Base-by-base conservation (phyloP, 2,113 vertebrate species). In the Corythaixoides concolor region DNA sequence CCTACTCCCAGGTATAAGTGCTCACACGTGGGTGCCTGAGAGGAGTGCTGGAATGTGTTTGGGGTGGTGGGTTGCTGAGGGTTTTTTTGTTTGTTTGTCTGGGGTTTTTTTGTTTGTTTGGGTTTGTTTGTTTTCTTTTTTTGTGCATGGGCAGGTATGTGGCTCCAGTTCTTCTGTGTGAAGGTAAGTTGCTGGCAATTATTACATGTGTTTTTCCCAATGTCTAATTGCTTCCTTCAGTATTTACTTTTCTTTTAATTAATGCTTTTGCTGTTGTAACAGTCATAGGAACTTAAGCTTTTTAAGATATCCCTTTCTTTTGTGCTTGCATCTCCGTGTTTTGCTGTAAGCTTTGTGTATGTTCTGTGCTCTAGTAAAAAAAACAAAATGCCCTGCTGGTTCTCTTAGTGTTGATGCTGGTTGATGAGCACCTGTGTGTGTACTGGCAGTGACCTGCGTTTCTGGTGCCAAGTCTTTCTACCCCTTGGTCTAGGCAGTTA, bases 11-110 rank as follows among this genome's bases (percentile, higher is more conserved):
- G 43, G 5, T 13, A 17, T 83, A 81, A 89, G 64, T 16, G 2
- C 52, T 70, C 3, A 2, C 49, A 53, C 0, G 0, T 49, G 76
- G 9, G 47, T 27, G 12, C 9, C 5, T 32, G 23, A 26, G 14
- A 14, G 3, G 14, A 3, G 2, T 32, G 16, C 9, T 60, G 35
- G 47, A 37, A 9, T 14, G 5, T 22, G 55, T 27, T 33, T 39
- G 23, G 8, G 11, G 19, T 13, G 30, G 15, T 3, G 6, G 12
- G 5, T 30, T 69, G 5, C 8, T 74, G 73, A 5, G 41, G 41
- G 41, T 41, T 41, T 41, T 41, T 41, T 41, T 41, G 41, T 41
- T 41, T 41, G 41, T 41, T 41, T 41, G 41, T 41, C 12, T 41
- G 41, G n/a, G n/a, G n/a, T n/a, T n/a, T n/a, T n/a, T n/a, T n/a